These are phyloP conservation scores for Hydractinia symbiolongicarpus DNA, from an alignment of 30 jellyfish, hydroid and myxozoan species.

Conservation along the genomic window DNA sequence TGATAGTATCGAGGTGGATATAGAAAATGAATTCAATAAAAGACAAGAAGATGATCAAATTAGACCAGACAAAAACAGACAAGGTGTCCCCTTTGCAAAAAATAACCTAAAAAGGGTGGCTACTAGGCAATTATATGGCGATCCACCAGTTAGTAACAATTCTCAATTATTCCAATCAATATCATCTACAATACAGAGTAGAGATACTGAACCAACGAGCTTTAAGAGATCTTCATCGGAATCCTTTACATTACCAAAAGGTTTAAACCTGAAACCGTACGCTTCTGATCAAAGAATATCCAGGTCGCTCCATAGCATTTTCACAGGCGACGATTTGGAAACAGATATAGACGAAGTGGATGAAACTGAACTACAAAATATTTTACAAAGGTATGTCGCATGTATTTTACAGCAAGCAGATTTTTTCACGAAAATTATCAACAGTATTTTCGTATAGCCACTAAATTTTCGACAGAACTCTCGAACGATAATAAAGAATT, in stretches of 20 bases:
- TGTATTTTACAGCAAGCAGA: no score
- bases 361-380: conserved; percentile 27
- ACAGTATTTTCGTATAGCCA: no score
- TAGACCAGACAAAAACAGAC: neutral
- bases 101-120: neutral
- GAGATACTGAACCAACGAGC: neutral
- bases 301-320: conserved; percentile 9
- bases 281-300: neutral
- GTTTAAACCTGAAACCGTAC: neutral
- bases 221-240: neutral
- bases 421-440: no score
- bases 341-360: conserved; percentile 35
- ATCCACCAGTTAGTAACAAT: neutral
- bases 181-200: neutral
- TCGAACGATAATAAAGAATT: no score
- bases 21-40: conserved; percentile 4
- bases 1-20: conserved; percentile 22
- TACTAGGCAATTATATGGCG: neutral
- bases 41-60: conserved; percentile 15
- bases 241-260: neutral
- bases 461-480: no score
- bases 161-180: neutral
- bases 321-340: conserved; percentile 17
- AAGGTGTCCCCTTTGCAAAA: neutral
- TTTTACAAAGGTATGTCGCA: conserved; percentile 12